Evolutionary conservation across 2,113 vertebrate species (phyloP).

Genomic region (Uria lomvia): DNA sequence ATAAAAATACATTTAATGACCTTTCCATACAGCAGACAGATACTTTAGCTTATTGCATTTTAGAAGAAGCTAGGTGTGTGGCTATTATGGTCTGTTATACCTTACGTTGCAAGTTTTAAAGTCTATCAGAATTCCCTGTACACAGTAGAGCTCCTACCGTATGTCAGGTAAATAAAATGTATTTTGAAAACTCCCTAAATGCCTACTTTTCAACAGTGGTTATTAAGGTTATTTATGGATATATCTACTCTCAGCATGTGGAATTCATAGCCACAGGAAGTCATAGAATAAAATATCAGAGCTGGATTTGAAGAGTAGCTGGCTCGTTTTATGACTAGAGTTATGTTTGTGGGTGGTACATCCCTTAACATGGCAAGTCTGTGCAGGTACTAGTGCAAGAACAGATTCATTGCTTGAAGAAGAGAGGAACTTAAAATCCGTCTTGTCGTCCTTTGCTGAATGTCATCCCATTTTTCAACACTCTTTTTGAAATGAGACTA

Average conservation of each 20-base stretch:
- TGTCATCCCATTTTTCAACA: neutral
- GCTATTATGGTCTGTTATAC: neutral
- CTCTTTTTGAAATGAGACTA: neutral
- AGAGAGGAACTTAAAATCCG: neutral
- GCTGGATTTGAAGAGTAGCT: slow-evolving; percentile 26
- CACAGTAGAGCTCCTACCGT: neutral
- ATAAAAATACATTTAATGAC: slow-evolving; percentile 16
- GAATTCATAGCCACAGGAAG: slow-evolving; percentile 16
- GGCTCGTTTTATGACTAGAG: slow-evolving; percentile 11
- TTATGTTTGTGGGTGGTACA: neutral
- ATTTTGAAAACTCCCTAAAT: slow-evolving; percentile 39
- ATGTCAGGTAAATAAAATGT: neutral
- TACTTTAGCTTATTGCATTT: neutral
- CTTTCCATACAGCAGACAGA: neutral
- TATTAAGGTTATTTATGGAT: slow-evolving; percentile 37
- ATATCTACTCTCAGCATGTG: neutral
- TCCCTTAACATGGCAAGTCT: neutral
- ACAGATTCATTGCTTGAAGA: neutral
- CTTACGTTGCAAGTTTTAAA: neutral
- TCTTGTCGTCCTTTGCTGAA: neutral
- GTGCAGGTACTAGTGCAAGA: neutral
- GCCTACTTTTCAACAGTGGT: neutral
- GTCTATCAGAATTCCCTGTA: neutral
- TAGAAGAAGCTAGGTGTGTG: neutral
- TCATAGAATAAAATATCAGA: slow-evolving; percentile 7